Evolutionary conservation across 2,888 invertebrate genomes (phyloP).

Genomic region (Agrilus cyanescens): DNA sequence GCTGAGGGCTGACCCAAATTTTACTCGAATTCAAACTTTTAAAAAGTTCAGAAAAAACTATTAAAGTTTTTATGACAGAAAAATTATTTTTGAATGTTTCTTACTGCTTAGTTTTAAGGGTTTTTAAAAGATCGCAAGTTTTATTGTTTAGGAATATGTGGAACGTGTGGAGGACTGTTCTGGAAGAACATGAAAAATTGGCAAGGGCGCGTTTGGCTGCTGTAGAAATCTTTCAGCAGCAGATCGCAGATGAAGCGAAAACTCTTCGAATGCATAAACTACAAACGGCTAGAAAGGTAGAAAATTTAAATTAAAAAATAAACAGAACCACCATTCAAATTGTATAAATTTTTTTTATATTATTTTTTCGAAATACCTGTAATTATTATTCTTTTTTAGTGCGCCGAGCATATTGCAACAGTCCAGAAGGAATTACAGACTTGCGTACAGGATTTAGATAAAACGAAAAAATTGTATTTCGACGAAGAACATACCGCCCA

Average conservation of each 20-base stretch:
- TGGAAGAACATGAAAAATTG: slow-evolving; percentile 90
- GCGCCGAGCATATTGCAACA: slow-evolving; percentile 68
- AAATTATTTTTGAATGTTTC: too few species aligned
- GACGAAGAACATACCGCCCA: slow-evolving; percentile 94
- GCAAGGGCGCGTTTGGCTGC: slow-evolving; percentile 85
- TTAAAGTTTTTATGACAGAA: too few species aligned
- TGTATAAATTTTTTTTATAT: not conserved
- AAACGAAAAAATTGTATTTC: slow-evolving; percentile 87
- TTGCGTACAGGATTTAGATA: slow-evolving; percentile 82
- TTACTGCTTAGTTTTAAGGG: too few species aligned
- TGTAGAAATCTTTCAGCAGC: slow-evolving; percentile 89
- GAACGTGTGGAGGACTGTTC: slow-evolving; percentile 92
- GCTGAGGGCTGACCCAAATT: too few species aligned
- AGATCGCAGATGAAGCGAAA: slow-evolving; percentile 90
- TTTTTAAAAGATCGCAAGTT: too few species aligned
- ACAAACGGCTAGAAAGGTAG: slow-evolving; percentile 67
- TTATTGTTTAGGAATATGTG: slow-evolving; percentile 72
- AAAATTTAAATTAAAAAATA: slow-evolving; percentile 7
- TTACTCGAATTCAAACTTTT: too few species aligned
- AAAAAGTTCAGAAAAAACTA: too few species aligned
- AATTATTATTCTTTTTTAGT: slow-evolving; percentile 37
- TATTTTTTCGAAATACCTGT: not conserved
- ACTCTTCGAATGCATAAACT: slow-evolving; percentile 71
- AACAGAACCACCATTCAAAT: not conserved
- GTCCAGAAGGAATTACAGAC: slow-evolving; percentile 84